These are phyloP conservation scores for Drosophila micromelanica DNA, from an alignment of 1,140 invertebrate species.

Conservation along the genomic window DNA sequence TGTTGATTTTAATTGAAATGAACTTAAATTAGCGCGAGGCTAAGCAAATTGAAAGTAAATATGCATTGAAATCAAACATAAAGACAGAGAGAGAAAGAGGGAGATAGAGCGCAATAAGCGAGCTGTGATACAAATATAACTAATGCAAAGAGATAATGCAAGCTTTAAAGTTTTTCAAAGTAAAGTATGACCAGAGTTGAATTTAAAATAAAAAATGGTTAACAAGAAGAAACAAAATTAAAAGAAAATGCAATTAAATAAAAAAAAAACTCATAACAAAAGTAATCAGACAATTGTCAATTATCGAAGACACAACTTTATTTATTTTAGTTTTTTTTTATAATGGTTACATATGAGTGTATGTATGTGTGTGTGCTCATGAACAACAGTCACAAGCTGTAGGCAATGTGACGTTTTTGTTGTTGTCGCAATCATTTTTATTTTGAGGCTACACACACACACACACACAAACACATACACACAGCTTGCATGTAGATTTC, in stretches of 20 bases:
- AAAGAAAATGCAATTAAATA: constrained; percentile 22
- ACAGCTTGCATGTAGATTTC: constrained; percentile 75
- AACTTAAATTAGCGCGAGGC: constrained; percentile 81
- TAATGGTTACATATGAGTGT: constrained; percentile 19
- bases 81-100: neutral
- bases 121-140: constrained; percentile 10
- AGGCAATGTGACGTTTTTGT: constrained; percentile 35
- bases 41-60: constrained; percentile 79
- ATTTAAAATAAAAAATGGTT: neutral
- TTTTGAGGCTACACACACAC: constrained; percentile 74
- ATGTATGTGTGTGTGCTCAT: constrained; percentile 12
- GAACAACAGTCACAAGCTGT: constrained; percentile 43
- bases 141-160: neutral
- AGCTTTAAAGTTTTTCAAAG: neutral
- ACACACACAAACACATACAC: constrained; percentile 19
- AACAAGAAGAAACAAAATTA: neutral
- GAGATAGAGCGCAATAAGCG: neutral
- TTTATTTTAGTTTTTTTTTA: constrained; percentile 22
- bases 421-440: constrained; percentile 81
- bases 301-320: constrained; percentile 67
- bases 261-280: constrained; percentile 64
- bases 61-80: constrained; percentile 40
- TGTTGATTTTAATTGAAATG: constrained; percentile 78
- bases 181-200: too few relatives aligned
- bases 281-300: constrained; percentile 79